These are phyloP conservation scores for Lasioglossum villosulum DNA, from an alignment of 2,888 invertebrate species.

Conservation along the genomic window DNA sequence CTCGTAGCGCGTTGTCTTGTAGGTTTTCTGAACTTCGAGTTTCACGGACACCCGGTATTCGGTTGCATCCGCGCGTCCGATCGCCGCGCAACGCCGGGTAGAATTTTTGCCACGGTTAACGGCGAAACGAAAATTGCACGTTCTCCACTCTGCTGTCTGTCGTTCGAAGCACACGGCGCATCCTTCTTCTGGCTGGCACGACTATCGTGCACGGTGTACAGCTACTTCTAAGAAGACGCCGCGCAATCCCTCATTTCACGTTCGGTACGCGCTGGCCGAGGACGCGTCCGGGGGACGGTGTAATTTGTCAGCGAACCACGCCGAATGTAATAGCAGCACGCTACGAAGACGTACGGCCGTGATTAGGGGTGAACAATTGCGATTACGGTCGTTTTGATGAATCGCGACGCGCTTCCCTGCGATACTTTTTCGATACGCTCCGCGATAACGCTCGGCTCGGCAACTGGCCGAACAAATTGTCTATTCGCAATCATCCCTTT, in stretches of 20 bases:
- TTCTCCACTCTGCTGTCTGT: constrained; percentile 31
- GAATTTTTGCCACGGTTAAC: constrained; percentile 43
- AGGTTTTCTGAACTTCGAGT: not conserved
- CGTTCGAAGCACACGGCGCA: not conserved
- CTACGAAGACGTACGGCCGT: constrained; percentile 46
- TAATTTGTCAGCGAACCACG: constrained; percentile 46
- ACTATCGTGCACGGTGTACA: not conserved
- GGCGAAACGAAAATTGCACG: constrained; percentile 57
- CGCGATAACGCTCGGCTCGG: not conserved
- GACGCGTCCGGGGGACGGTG: constrained; percentile 36
- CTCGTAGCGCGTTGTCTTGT: too few species aligned
- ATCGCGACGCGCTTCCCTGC: constrained; percentile 8
- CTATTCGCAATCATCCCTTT: not conserved
- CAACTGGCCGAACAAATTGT: not conserved
- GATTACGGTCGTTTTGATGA: constrained; percentile 42
- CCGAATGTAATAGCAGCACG: constrained; percentile 51
- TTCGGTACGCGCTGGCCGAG: constrained; percentile 31
- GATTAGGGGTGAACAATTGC: constrained; percentile 50
- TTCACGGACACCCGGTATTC: not conserved
- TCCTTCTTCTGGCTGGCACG: not conserved
- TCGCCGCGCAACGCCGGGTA: constrained; percentile 27
- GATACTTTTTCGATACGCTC: not conserved
- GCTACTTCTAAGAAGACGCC: constrained; percentile 39
- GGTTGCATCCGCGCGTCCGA: constrained; percentile 32
- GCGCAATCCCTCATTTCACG: constrained; percentile 47